phyloP scores from a whole-genome alignment of 2,888 invertebrate species.

The Lasioglossum morio region DNA sequence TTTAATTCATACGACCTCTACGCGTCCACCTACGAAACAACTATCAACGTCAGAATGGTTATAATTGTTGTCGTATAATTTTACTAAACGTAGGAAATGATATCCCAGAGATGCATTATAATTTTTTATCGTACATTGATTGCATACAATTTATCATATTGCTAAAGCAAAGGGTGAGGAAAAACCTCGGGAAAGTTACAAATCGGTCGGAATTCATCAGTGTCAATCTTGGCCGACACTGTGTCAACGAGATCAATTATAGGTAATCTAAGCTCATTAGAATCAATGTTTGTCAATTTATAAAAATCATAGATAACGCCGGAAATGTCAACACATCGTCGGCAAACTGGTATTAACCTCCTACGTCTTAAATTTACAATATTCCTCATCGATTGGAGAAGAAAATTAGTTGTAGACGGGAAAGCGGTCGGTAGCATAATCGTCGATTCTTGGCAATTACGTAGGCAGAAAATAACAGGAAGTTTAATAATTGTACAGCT shows the following conservation, averaged over 20 bases:
- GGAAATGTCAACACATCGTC: neutral
- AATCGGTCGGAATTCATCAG: neutral
- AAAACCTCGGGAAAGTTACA: neutral
- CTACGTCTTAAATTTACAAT: neutral
- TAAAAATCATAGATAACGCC: neutral
- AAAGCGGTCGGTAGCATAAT: neutral
- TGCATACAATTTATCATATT: too few species aligned
- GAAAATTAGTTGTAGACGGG: neutral
- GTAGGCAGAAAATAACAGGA: conserved; percentile 2
- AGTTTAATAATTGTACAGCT: conserved; percentile 15
- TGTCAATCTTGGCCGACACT: neutral
- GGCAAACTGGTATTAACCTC: neutral
- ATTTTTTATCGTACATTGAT: too few species aligned
- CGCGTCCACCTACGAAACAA: too few species aligned
- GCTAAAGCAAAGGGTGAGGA: neutral
- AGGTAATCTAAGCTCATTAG: neutral
- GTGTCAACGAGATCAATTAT: neutral
- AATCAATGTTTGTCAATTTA: neutral
- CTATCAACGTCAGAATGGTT: too few species aligned
- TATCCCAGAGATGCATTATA: too few species aligned
- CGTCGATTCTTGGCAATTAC: conserved; percentile 14
- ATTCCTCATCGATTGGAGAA: neutral
- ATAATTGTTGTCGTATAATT: too few species aligned
- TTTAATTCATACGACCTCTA: too few species aligned
- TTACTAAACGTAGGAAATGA: too few species aligned